These are phyloP conservation scores for Craterocephalus amniculus DNA, from an alignment of 2,797 vertebrate genomes.

Conservation along the genomic window DNA sequence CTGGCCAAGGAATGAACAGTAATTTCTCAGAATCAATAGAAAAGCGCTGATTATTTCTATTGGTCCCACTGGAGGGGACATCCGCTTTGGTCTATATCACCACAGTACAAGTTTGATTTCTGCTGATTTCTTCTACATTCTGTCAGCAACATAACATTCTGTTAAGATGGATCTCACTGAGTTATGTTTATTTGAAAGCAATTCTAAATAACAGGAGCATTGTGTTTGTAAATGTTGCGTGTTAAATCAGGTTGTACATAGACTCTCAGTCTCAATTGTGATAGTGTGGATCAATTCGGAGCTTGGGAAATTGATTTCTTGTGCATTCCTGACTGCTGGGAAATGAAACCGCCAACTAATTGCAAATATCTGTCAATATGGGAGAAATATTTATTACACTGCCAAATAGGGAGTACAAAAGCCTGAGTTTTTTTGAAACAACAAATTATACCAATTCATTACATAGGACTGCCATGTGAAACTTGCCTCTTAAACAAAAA, in stretches of 20 bases:
- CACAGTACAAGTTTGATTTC: neutral
- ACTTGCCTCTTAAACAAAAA: neutral
- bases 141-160: neutral
- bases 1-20: neutral
- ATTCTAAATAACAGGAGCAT: neutral
- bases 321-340: neutral
- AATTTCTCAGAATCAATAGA: neutral
- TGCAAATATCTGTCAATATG: neutral
- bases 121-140: neutral
- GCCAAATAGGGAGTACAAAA: neutral
- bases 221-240: neutral
- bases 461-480: neutral
- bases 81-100: neutral
- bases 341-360: conserved; percentile 10
- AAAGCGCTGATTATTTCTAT: neutral
- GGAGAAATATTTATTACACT: neutral
- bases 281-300: neutral
- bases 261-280: neutral
- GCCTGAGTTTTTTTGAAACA: neutral
- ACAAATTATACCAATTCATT: conserved; percentile 3
- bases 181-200: neutral
- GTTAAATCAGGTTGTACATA: neutral
- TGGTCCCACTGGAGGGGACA: neutral
- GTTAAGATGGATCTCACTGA: neutral
- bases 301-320: neutral